These are phyloP conservation scores for Drosophila azteca DNA, from an alignment of 1,140 invertebrate genomes.

Conservation along the genomic window DNA sequence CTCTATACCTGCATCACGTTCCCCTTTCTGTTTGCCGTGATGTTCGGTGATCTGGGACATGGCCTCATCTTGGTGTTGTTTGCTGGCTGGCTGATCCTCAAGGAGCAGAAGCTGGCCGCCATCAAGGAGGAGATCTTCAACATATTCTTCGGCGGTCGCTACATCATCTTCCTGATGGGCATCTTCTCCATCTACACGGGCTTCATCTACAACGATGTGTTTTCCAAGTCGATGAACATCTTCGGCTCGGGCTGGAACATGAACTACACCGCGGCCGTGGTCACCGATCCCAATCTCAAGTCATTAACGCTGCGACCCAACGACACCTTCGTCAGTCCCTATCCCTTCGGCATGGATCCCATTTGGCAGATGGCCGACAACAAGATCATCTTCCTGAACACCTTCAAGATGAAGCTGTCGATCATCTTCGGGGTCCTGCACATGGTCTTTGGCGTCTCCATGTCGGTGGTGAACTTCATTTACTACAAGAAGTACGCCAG, in stretches of 20 bases:
- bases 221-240: conserved; percentile 92
- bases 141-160: conserved; percentile 93
- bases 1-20: conserved; percentile 95
- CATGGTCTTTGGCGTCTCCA: conserved; percentile 97
- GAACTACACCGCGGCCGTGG: conserved; percentile 83
- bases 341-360: conserved; percentile 95
- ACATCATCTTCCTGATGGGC: conserved; percentile 94
- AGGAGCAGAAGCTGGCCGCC: conserved; percentile 85
- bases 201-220: conserved; percentile 93
- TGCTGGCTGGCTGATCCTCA: conserved; percentile 90
- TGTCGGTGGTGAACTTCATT: conserved; percentile 95
- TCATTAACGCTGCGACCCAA: conserved; percentile 82
- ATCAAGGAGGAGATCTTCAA: conserved; percentile 89
- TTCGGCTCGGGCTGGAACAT: conserved; percentile 91
- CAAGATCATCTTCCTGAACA: conserved; percentile 98
- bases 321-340: conserved; percentile 86
- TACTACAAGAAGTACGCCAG: conserved; percentile 91
- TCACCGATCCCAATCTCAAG: conserved; percentile 27
- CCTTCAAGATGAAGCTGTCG: conserved; percentile 99
- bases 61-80: conserved; percentile 91
- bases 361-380: conserved; percentile 95
- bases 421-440: conserved; percentile 97
- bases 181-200: conserved; percentile 93
- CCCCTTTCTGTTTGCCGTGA: conserved; percentile 98
- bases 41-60: conserved; percentile 99